Evolutionary conservation across 2,888 invertebrate species (phyloP), one percentile per base, ranked within the genome.

Genomic region (Ectemnius cavifrons): DNA sequence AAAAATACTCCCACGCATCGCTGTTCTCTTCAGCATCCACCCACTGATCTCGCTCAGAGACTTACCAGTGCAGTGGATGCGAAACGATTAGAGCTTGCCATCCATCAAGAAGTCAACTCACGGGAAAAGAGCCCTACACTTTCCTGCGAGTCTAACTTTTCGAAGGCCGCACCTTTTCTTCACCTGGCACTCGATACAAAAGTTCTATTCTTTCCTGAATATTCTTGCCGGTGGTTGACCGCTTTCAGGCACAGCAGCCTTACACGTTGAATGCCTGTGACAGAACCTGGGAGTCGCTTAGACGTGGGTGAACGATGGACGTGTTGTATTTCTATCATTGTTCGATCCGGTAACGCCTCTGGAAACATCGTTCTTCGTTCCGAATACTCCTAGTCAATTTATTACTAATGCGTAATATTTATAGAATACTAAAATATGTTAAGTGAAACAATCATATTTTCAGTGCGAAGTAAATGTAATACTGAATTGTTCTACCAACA

Each of bases 11-110:
- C 77, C 72, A 66, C 58, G 61, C 67, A 80, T 83, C 78, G 28
- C 62, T 78, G 67, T 80, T 81, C 77, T 68, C 72, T 79, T 79
- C 84, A 84, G 85, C 83, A 80, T 77, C 80, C 83, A 79, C 84
- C 86, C 77, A 85, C 85, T 81, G 79, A 61, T 27, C 27, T 23
- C 67, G 66, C 78, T 78, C 78, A 78, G 80, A 86, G 79, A 82
- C 73, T 77, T 71, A 79, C 62, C 45, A 8, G 37, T 11, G 11
- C 37, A 70, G 73, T 66, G 67, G 63, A 63, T 56, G 60, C 59
- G 66, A 56, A 67, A 62, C 66, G 63, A 59, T 57, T 69, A 66
- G 66, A 77, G 79, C 65, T 72, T 66, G 59, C 61, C 79, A 82
- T 82, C 75, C 75, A 80, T 82, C 83, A 80, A 77, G 13, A 58